Percentiles rank a stretch among this genome's conserved stretches.
Conservation (phyloP, 1,140 invertebrate genomes). For the Drosophila persimilis region DNA sequence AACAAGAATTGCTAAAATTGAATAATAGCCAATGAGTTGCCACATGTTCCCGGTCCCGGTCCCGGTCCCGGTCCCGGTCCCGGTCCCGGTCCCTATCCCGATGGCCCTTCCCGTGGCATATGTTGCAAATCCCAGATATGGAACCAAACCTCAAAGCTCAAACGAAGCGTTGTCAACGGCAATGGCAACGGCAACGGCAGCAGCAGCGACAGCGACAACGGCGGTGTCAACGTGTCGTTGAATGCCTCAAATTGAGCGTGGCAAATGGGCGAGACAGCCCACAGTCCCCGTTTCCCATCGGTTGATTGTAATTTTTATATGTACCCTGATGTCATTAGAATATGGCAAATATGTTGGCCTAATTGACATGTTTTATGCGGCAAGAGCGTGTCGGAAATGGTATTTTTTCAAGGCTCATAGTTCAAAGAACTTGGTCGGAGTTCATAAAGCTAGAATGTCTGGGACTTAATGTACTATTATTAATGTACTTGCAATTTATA, state of each 20-base stretch:
- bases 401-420: constrained; percentile 25
- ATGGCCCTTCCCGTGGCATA: constrained; percentile 19
- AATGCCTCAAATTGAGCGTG: constrained; percentile 72
- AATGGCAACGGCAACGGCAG: constrained; percentile 9
- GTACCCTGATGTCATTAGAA: constrained; percentile 19
- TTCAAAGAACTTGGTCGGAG: constrained; percentile 24
- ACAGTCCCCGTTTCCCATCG: no score
- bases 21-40: constrained; percentile 63
- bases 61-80: background rate
- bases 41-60: constrained; percentile 42
- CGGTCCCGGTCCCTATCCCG: background rate
- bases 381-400: constrained; percentile 16
- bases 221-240: constrained; percentile 58
- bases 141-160: constrained; percentile 2
- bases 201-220: constrained; percentile 4
- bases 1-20: constrained; percentile 59
- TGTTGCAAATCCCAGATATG: constrained; percentile 40
- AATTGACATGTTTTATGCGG: constrained; percentile 48
- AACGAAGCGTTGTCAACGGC: constrained; percentile 25
- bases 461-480: no score
- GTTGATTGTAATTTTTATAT: constrained; percentile 10
- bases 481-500: no score
- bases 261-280: constrained; percentile 51
- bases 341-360: constrained; percentile 22
- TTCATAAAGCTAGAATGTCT: background rate